phyloP scores from a whole-genome alignment of 2,797 vertebrate species.

The Myoxocephalus aenaeus region DNA sequence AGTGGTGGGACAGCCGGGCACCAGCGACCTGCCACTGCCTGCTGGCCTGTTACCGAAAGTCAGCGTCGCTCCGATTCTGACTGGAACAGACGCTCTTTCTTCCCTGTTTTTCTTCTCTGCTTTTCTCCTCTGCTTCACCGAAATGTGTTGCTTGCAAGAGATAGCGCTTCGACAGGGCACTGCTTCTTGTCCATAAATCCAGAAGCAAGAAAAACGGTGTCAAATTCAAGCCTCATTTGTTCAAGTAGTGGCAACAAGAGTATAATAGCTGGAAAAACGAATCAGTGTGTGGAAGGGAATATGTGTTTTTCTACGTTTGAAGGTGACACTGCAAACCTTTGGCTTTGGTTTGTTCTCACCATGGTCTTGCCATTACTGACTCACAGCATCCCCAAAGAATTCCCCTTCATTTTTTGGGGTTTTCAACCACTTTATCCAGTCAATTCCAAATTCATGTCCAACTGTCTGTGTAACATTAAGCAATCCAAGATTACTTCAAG shows the following conservation, averaged over 20 bases:
- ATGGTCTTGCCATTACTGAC: constrained; percentile 69
- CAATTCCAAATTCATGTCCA: constrained; percentile 61
- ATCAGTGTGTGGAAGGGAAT: constrained; percentile 10
- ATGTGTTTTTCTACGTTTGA: constrained; percentile 29
- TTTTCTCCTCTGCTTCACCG: background rate
- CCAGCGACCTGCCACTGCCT: constrained; percentile 68
- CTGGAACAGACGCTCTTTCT: constrained; percentile 55
- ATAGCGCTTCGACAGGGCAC: background rate
- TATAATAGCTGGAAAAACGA: constrained; percentile 31
- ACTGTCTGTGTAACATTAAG: constrained; percentile 67
- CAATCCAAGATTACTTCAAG: constrained; percentile 76
- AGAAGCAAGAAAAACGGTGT: background rate
- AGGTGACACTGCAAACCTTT: constrained; percentile 67
- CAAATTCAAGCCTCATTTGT: constrained; percentile 15
- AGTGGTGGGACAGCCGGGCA: constrained; percentile 79
- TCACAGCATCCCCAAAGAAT: constrained; percentile 72
- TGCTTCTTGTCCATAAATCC: background rate
- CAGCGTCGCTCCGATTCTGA: constrained; percentile 49
- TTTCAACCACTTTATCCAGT: constrained; percentile 58
- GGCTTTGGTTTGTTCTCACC: constrained; percentile 64
- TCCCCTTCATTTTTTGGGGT: constrained; percentile 68
- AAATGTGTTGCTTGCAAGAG: constrained; percentile 50
- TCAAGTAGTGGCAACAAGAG: background rate
- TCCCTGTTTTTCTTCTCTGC: background rate
- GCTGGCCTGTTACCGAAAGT: constrained; percentile 61